Percentiles rank a stretch among this genome's conserved stretches.
phyloP scores from a whole-genome alignment of 1,140 invertebrate species.

The Atopsyche davidsoni region DNA sequence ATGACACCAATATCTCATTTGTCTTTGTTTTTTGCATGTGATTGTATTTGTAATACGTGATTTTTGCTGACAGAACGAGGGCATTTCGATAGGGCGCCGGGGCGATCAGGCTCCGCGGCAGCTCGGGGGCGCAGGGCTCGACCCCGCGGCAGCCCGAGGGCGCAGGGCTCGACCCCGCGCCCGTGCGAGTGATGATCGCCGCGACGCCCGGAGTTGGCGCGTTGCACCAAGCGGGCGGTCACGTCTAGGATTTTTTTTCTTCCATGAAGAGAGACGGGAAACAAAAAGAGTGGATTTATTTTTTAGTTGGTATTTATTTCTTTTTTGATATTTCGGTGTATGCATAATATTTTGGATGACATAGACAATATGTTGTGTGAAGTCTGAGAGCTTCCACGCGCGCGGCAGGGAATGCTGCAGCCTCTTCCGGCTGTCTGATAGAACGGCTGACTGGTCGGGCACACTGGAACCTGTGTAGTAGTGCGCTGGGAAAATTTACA shows the following conservation, averaged over 20 bases:
- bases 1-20: too few relatives aligned
- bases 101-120: too few relatives aligned
- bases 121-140: too few relatives aligned
- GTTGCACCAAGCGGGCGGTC: slow-evolving; percentile 7
- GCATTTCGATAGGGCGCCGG: too few relatives aligned
- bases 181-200: background rate
- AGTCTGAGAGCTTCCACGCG: background rate
- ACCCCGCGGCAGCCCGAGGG: too few relatives aligned
- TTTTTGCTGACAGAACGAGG: too few relatives aligned
- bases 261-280: slow-evolving; percentile 42
- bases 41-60: too few relatives aligned
- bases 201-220: too few relatives aligned
- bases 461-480: background rate
- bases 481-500: background rate
- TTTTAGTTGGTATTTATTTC: slow-evolving; percentile 50
- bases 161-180: background rate
- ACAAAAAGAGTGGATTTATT: slow-evolving; percentile 50
- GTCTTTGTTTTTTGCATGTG: too few relatives aligned
- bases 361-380: slow-evolving; percentile 36
- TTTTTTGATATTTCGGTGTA: slow-evolving; percentile 37
- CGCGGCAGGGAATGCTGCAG: background rate
- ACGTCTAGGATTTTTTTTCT: slow-evolving; percentile 37
- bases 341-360: slow-evolving; percentile 45
- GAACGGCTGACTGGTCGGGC: background rate
- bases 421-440: background rate